Evolutionary conservation across 2,113 vertebrate genomes (phyloP), one percentile per base, ranked within the genome.

Genomic region (Platycercus adscitus): DNA sequence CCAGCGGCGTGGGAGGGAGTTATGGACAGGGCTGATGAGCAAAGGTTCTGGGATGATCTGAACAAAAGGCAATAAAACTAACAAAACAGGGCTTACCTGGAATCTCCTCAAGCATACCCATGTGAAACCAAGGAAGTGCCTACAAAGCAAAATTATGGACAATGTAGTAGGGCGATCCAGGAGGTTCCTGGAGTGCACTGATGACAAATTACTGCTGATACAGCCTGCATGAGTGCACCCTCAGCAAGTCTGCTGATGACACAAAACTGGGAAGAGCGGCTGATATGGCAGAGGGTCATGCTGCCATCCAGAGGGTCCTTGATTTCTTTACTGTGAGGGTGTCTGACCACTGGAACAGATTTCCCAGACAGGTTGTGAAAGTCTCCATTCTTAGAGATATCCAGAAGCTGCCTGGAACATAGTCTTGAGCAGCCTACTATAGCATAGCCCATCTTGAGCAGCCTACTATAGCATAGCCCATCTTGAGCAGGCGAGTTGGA

Each of bases 131-230:
- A 77, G 13, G 39, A 20, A 37, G 1, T 31, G 21, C 29, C 50
- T 21, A 8, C 7, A 61, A 13, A 50, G 44, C 13, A 60, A 33
- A 79, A 15, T 13, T 4, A 11, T 7, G 33, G 65, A 19, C 18
- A 50, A 2, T 1, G 2, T 0, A 23, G 28, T 1, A 17, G 35
- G 33, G 35, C 10, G 37, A 1, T 3, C 9, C 66, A 47, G 33
- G 8, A 39, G 19, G 39, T 1, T 71, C 46, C 41, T 11, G 66
- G 11, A 79, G 19, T 1, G 39, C 55, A 7, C 0, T 66, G 71
- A 29, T 8, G 46, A 23, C 4, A 44, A 43, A 43, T 7, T 37
- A 17, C 66, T 70, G 33, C 23, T 70, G 49, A 3, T 14, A 29
- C 35, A 70, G 29, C 44, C 35, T 37, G 23, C 17, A 4, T 15